These are phyloP conservation scores for Nipponacmea schrenckii DNA, from an alignment of 2,888 invertebrate genomes.

Conservation along the genomic window DNA sequence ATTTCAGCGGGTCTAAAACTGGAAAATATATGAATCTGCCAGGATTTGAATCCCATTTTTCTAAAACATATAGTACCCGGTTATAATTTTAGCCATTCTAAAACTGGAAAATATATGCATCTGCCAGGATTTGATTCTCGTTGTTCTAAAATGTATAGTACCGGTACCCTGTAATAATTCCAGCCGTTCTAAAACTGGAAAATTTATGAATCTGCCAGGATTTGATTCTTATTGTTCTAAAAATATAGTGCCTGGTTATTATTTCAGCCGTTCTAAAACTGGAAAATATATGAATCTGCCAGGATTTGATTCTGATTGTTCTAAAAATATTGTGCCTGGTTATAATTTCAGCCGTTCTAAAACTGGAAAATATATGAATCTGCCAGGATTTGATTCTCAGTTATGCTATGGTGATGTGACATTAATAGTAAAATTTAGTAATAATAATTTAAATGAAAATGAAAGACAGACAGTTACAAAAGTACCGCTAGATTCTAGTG, in stretches of 20 bases:
- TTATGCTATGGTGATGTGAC: slow-evolving; percentile 92
- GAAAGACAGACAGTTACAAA: slow-evolving; percentile 39
- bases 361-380: slow-evolving; percentile 48
- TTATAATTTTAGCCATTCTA: no score
- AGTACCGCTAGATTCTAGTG: slow-evolving; percentile 30
- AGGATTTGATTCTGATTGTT: slow-evolving; percentile 91
- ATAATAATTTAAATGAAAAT: slow-evolving; percentile 36
- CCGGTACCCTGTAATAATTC: background rate
- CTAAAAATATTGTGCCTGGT: no score
- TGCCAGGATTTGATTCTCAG: slow-evolving; percentile 90
- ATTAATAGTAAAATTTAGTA: slow-evolving; percentile 77
- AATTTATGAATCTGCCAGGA: background rate
- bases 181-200: slow-evolving; percentile 35
- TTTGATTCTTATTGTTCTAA: no score
- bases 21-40: no score
- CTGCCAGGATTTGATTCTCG: no score
- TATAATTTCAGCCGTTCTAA: slow-evolving; percentile 34
- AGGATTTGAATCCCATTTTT: no score
- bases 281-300: slow-evolving; percentile 71
- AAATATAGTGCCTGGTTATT: no score
- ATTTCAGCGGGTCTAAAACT: no score
- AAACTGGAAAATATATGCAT: no score
- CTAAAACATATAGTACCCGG: no score
- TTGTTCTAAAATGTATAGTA: no score
- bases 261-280: slow-evolving; percentile 35